A percentile compares a stretch with the other conserved stretches of the same genome.
Evolutionary conservation across 2,888 invertebrate species (phyloP).

Genomic region (Ophion ventricosus): DNA sequence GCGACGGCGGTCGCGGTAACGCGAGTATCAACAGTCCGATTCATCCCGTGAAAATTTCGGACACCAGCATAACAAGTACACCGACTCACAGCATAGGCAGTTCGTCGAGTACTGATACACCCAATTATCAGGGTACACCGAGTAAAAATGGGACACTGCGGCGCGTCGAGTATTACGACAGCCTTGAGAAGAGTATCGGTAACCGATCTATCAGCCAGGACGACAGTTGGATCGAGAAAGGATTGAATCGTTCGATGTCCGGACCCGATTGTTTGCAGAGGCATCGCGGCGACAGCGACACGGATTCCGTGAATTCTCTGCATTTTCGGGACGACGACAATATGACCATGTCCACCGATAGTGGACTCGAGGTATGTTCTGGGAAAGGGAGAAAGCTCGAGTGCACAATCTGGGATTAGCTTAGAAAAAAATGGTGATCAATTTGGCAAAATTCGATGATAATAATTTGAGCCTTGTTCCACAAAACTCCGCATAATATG

Average conservation of each 20-base stretch:
- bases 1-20: slow-evolving; percentile 70
- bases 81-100: slow-evolving; percentile 81
- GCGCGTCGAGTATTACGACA: slow-evolving; percentile 81
- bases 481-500: no score
- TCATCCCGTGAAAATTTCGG: slow-evolving; percentile 71
- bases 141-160: slow-evolving; percentile 81
- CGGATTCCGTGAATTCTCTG: slow-evolving; percentile 80
- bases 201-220: slow-evolving; percentile 83
- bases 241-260: slow-evolving; percentile 85
- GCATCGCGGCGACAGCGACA: slow-evolving; percentile 82
- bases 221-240: slow-evolving; percentile 84
- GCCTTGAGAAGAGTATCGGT: slow-evolving; percentile 80
- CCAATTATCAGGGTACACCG: slow-evolving; percentile 79
- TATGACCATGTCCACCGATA: slow-evolving; percentile 81
- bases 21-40: slow-evolving; percentile 73
- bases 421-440: not conserved
- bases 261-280: slow-evolving; percentile 86
- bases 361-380: slow-evolving; percentile 78
- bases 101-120: slow-evolving; percentile 81
- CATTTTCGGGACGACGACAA: slow-evolving; percentile 81
- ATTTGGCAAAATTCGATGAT: not conserved
- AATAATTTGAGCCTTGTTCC: not conserved
- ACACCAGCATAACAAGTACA: slow-evolving; percentile 79
- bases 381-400: not conserved
- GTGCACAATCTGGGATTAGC: not conserved